Evolutionary conservation across 2,797 vertebrate species (phyloP).

Genomic region (Melanotaenia pygmaea): DNA sequence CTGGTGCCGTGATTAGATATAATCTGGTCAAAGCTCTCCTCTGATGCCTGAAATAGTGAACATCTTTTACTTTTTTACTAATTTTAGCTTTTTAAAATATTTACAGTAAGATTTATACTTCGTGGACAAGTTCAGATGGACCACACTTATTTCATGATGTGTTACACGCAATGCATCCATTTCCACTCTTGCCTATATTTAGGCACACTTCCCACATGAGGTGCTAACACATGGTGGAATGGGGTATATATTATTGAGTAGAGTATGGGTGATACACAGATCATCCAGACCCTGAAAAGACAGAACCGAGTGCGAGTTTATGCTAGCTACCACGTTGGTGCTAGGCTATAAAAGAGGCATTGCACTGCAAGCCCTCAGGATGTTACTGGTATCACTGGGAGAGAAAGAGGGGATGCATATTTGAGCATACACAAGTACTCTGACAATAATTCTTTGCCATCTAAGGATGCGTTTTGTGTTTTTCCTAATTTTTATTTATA

Average conservation of each 20-base stretch:
- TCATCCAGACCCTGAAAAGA: conserved; percentile 11
- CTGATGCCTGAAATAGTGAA: conserved; percentile 44
- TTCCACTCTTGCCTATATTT: conserved; percentile 4
- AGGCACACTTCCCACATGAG: conserved; percentile 33
- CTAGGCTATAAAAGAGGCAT: conserved; percentile 31
- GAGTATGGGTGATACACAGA: conserved; percentile 25
- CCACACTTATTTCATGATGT: conserved; percentile 21
- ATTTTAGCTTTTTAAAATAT: conserved; percentile 1
- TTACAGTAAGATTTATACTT: neutral
- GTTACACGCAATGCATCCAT: conserved; percentile 27
- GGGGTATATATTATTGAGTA: conserved; percentile 47
- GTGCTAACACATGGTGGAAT: conserved; percentile 27
- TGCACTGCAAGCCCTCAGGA: conserved; percentile 3
- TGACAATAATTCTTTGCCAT: neutral
- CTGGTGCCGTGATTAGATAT: conserved; percentile 55
- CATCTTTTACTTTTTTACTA: neutral
- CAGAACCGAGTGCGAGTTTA: neutral
- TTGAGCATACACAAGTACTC: neutral
- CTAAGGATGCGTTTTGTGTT: neutral
- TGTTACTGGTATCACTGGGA: conserved; percentile 22
- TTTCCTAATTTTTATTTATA: too few species aligned
- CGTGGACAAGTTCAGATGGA: conserved; percentile 16
- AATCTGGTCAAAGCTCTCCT: conserved; percentile 19
- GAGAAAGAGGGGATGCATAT: neutral
- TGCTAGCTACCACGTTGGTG: conserved; percentile 24